Evolutionary conservation across 2,888 invertebrate genomes (phyloP).

Genomic region (Venusia cambrica): DNA sequence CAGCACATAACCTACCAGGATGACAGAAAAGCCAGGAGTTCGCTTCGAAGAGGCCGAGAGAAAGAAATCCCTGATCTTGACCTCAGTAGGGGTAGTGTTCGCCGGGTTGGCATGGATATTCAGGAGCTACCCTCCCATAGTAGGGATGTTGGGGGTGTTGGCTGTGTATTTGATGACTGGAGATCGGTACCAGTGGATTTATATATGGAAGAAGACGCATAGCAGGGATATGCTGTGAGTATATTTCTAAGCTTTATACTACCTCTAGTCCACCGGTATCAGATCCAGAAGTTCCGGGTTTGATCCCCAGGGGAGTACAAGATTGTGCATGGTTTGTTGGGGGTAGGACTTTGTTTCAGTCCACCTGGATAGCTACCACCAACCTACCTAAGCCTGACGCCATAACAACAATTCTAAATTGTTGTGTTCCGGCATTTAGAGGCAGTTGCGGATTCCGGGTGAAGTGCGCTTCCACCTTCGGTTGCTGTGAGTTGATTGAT

Average conservation of each 20-base stretch:
- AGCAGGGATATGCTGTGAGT: constrained; percentile 67
- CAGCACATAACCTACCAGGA: constrained; percentile 51
- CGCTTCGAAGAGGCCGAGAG: constrained; percentile 70
- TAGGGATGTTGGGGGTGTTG: constrained; percentile 46
- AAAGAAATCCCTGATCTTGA: constrained; percentile 47
- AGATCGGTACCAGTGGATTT: constrained; percentile 72
- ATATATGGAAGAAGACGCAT: constrained; percentile 68
- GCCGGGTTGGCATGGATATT: constrained; percentile 49
- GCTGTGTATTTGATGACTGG: constrained; percentile 64
- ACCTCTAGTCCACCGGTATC: constrained; percentile 1
- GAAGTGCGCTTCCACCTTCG: too few relatives aligned
- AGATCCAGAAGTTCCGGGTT: too few relatives aligned
- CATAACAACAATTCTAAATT: too few relatives aligned
- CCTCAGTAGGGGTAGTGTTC: constrained; percentile 43
- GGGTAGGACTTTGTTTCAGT: too few relatives aligned
- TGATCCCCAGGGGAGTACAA: too few relatives aligned
- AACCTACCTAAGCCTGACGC: too few relatives aligned
- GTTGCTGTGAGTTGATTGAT: too few relatives aligned
- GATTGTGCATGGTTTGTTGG: too few relatives aligned
- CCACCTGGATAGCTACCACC: too few relatives aligned
- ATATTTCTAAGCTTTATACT: constrained; percentile 1
- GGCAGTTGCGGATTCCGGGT: too few relatives aligned
- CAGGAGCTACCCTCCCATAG: constrained; percentile 39
- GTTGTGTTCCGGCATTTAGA: too few relatives aligned
- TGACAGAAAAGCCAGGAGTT: constrained; percentile 64